Evolutionary conservation across 1,140 invertebrate species (phyloP), one percentile per base, ranked within the genome.

Genomic region (Leptopilina clavipes): DNA sequence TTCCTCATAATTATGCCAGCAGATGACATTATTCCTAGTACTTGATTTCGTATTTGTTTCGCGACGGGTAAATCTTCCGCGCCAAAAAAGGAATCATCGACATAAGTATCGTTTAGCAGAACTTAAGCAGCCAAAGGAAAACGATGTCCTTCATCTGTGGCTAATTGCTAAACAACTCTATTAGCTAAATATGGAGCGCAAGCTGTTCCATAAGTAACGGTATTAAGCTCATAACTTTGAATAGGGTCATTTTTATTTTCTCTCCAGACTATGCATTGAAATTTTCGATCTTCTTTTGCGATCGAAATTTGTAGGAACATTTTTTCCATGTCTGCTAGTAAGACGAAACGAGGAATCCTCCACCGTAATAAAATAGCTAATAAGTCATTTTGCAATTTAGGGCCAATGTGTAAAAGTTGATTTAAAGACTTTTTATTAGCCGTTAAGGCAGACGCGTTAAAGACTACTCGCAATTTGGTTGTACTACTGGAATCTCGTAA

Each of bases 1-100:
- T 45, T 72, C 48, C 71, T 48, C 71, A 48, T 25, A 48, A 48
- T n/a, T 9, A 72, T 48, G 0, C 22, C n/a, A 45, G 43, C 71
- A 1, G 14, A 12, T 18, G 40, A 22, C 2, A 25, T 14, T 22
- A 72, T 2, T 9, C 7, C 7, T 17, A 11, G 2, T 25, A 72
- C n/a, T 48, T 72, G 43, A 48, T 72, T 22, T 48, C 71, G 1
- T 3, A 72, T 48, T 1, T 7, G 2, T 48, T 19, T 37, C 1
- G 18, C 17, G 0, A 48, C 0, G 22, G 22, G 11, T 5, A 45
- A 7, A 22, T 72, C 19, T 3, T 72, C 71, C 3, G 71, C 71
- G 0, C 71, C 71, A 5, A 72, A 48, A 8, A 72, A 22, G 0
- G 48, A 12, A 22, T 72, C 44, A 48, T 72, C 44, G 18, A 71